phyloP scores from a whole-genome alignment of 1,140 invertebrate genomes.

The Aphidius ervi region DNA sequence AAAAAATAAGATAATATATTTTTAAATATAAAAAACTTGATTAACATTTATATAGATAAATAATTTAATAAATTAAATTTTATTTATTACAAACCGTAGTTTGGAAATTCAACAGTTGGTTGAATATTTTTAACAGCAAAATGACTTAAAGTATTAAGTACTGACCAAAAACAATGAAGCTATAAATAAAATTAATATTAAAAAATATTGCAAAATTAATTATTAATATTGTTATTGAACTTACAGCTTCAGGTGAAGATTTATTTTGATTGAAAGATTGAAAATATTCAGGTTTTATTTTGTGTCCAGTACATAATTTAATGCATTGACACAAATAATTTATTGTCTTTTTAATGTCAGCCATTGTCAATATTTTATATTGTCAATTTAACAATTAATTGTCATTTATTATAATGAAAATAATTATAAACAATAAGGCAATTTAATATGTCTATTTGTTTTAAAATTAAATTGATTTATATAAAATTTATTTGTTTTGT shows the following conservation, averaged over 20 bases:
- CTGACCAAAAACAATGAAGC: slow-evolving; percentile 25
- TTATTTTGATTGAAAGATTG: background rate
- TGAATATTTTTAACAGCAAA: slow-evolving; percentile 27
- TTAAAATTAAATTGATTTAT: too few species aligned
- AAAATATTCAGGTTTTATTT: background rate
- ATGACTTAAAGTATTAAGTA: slow-evolving; percentile 31
- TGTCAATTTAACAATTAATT: background rate
- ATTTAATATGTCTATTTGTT: too few species aligned
- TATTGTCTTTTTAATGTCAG: slow-evolving; percentile 1
- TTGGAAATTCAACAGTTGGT: slow-evolving; percentile 23
- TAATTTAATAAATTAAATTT: slow-evolving; percentile 6
- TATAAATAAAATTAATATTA: slow-evolving; percentile 1
- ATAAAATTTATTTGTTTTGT: too few species aligned
- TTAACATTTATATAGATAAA: background rate
- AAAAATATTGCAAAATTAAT: background rate
- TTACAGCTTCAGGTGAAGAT: slow-evolving; percentile 9
- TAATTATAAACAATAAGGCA: too few species aligned
- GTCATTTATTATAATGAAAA: too few species aligned
- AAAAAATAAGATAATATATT: slow-evolving; percentile 15
- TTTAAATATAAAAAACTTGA: background rate
- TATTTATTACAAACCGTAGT: slow-evolving; percentile 32
- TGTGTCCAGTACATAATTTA: background rate
- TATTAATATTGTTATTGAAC: background rate
- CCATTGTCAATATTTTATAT: background rate
- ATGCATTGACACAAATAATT: slow-evolving; percentile 6